Percentiles rank a stretch among this genome's conserved stretches.
phyloP scores from a whole-genome alignment of 2,888 invertebrate genomes.

The Meteorus colon region DNA sequence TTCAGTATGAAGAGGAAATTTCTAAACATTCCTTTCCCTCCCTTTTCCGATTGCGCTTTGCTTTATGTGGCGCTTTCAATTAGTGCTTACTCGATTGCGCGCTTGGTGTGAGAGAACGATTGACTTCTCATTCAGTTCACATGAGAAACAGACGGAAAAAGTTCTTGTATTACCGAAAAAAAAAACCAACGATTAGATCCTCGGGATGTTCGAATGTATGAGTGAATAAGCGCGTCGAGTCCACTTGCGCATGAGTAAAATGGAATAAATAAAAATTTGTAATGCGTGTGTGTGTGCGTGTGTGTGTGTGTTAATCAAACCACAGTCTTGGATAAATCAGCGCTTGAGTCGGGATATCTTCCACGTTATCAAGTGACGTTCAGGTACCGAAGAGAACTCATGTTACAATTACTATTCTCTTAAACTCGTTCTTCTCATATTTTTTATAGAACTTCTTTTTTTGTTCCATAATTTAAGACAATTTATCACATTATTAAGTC shows the following conservation, averaged over 20 bases:
- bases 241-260: constrained; percentile 68
- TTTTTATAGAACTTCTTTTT: constrained; percentile 44
- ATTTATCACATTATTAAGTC: constrained; percentile 54
- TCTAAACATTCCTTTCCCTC: background rate
- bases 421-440: constrained; percentile 34
- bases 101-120: constrained; percentile 47
- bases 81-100: constrained; percentile 37
- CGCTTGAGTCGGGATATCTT: constrained; percentile 32
- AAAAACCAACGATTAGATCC: constrained; percentile 36
- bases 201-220: constrained; percentile 52
- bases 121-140: constrained; percentile 40
- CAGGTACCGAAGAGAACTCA: constrained; percentile 59
- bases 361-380: constrained; percentile 48
- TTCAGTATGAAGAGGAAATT: background rate
- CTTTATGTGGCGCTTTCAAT: constrained; percentile 3
- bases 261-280: constrained; percentile 42
- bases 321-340: constrained; percentile 45
- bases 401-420: constrained; percentile 30
- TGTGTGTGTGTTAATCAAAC: constrained; percentile 39
- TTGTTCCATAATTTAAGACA: constrained; percentile 51
- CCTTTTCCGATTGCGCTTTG: constrained; percentile 1
- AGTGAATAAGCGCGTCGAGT: constrained; percentile 59
- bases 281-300: constrained; percentile 58
- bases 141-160: background rate
- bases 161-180: background rate